Percentiles rank a stretch among this genome's conserved stretches.
Conservation (phyloP, 2,888 invertebrate species). For the Ephialtes manifestator region DNA sequence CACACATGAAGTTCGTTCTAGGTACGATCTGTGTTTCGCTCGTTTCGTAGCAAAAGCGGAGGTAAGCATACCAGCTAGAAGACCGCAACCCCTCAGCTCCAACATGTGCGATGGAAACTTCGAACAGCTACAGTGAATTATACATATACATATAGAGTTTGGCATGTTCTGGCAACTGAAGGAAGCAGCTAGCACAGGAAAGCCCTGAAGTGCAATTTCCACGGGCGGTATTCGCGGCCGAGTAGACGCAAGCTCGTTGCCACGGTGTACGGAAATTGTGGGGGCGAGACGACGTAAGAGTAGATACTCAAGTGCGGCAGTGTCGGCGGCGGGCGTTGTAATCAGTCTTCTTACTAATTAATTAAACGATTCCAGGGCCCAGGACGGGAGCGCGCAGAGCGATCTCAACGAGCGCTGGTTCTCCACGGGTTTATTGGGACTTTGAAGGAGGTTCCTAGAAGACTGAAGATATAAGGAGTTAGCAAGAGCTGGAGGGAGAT, state of each 20-base stretch:
- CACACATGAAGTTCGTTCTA: constrained; percentile 16
- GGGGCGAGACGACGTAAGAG: constrained; percentile 48
- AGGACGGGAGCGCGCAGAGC: constrained; percentile 36
- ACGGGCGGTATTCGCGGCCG: constrained; percentile 34
- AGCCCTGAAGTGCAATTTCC: constrained; percentile 56
- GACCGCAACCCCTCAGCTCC: constrained; percentile 6
- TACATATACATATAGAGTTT: constrained; percentile 9
- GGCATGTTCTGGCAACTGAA: constrained; percentile 25
- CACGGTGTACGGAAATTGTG: constrained; percentile 48
- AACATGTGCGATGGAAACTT: constrained; percentile 32
- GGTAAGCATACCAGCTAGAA: neutral
- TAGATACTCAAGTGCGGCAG: constrained; percentile 59
- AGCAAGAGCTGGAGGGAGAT: constrained; percentile 1
- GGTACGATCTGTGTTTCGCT: constrained; percentile 24
- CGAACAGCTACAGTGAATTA: constrained; percentile 17
- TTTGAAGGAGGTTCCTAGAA: constrained; percentile 44
- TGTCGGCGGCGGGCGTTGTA: constrained; percentile 72
- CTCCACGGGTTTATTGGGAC: constrained; percentile 51
- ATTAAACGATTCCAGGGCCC: constrained; percentile 76
- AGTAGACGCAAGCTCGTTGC: constrained; percentile 49
- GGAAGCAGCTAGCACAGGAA: constrained; percentile 13
- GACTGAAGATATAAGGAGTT: constrained; percentile 33
- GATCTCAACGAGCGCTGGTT: constrained; percentile 44
- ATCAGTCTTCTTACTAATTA: constrained; percentile 80
- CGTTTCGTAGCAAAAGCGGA: neutral